Conservation (phyloP, 2,113 vertebrate species). For the Toxotes jaculatrix region DNA sequence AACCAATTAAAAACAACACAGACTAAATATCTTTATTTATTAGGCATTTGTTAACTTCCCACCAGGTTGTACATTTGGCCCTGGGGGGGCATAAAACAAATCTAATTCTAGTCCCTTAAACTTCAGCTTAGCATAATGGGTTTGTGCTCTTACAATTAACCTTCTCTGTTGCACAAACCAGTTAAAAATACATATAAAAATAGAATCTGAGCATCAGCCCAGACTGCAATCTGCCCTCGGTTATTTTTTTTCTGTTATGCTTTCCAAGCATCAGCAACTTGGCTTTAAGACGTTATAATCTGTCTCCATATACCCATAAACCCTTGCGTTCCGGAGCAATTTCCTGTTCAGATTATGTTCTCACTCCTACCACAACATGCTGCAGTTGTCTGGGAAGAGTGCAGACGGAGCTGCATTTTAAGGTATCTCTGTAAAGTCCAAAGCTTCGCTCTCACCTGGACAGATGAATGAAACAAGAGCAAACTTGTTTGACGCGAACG, state of each 20-base stretch:
- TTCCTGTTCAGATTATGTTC: constrained; percentile 79
- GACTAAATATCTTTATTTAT: constrained; percentile 28
- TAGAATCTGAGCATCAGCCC: constrained; percentile 59
- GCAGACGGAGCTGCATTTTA: constrained; percentile 20
- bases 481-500: not conserved
- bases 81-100: constrained; percentile 42
- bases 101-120: constrained; percentile 54
- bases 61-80: constrained; percentile 39
- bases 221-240: constrained; percentile 59
- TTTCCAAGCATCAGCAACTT: constrained; percentile 73
- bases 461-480: constrained; percentile 6
- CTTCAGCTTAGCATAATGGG: constrained; percentile 48
- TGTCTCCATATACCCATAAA: constrained; percentile 75
- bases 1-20: constrained; percentile 44
- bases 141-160: constrained; percentile 65
- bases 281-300: constrained; percentile 76
- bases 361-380: constrained; percentile 60
- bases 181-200: constrained; percentile 47
- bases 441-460: constrained; percentile 24
- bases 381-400: constrained; percentile 40
- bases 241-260: constrained; percentile 62
- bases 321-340: constrained; percentile 73
- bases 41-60: constrained; percentile 31
- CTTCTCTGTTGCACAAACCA: constrained; percentile 48
- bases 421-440: constrained; percentile 4